These are phyloP conservation scores for Lacanobia oleracea DNA, from an alignment of 2,888 invertebrate genomes.

Conservation along the genomic window DNA sequence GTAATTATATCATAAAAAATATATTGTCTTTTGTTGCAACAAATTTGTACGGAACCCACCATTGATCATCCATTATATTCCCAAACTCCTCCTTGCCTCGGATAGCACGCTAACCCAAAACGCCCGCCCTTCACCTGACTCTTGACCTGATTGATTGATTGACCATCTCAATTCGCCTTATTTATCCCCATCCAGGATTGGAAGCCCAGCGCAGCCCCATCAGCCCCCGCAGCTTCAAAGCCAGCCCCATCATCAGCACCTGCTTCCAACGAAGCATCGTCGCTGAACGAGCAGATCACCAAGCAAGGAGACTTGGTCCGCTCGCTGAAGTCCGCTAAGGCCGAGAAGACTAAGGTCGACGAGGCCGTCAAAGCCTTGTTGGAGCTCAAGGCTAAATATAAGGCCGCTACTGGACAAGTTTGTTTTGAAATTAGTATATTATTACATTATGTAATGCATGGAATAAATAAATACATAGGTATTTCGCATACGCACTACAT, in stretches of 20 bases:
- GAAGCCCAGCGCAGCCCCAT: constrained; percentile 73
- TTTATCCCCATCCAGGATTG: constrained; percentile 31
- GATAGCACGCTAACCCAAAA: no score
- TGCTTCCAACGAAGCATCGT: constrained; percentile 26
- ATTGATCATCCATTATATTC: no score
- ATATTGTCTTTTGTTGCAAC: no score
- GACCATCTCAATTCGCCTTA: not conserved
- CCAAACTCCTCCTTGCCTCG: no score
- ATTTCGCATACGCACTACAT: no score
- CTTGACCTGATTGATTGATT: no score
- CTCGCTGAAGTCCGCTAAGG: constrained; percentile 92
- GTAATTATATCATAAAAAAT: no score
- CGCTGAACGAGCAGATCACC: constrained; percentile 77
- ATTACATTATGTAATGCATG: not conserved
- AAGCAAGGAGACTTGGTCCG: constrained; percentile 93
- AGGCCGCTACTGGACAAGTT: constrained; percentile 81
- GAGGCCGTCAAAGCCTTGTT: constrained; percentile 91
- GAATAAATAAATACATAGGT: no score
- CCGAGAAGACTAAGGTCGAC: constrained; percentile 82
- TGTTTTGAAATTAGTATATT: not conserved
- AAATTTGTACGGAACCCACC: no score
- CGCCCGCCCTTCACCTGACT: no score
- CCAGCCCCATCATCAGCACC: constrained; percentile 63
- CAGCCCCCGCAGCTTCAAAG: constrained; percentile 47
- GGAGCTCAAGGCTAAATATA: constrained; percentile 94